phyloP scores from a whole-genome alignment of 2,113 vertebrate genomes.

The Corapipo altera region DNA sequence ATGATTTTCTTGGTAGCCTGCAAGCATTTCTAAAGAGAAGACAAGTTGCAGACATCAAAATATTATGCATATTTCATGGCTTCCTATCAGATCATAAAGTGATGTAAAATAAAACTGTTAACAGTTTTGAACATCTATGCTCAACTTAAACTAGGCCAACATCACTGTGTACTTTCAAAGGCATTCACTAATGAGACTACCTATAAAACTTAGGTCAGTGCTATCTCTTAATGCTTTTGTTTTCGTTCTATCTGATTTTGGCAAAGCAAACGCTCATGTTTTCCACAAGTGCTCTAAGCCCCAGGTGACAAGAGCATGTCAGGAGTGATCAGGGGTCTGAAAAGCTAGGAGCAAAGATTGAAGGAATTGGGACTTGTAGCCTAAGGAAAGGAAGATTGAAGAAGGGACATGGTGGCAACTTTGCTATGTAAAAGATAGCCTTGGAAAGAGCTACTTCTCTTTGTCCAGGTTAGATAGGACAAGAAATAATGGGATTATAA shows the following conservation, averaged over 20 bases:
- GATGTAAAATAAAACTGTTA: constrained; percentile 3
- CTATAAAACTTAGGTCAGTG: not conserved
- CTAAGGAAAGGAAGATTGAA: not conserved
- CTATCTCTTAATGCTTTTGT: not conserved
- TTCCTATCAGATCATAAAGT: not conserved
- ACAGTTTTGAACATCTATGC: not conserved
- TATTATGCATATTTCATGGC: constrained; percentile 50
- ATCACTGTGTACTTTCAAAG: not conserved
- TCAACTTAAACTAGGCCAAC: not conserved
- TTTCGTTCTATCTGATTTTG: not conserved
- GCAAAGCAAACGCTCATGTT: not conserved
- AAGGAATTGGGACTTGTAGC: not conserved
- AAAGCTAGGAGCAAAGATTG: not conserved
- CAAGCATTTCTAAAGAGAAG: constrained; percentile 4
- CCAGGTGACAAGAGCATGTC: not conserved
- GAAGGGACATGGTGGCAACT: not conserved
- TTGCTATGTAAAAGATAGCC: not conserved
- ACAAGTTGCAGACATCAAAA: constrained; percentile 27
- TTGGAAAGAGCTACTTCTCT: not conserved
- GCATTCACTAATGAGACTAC: not conserved
- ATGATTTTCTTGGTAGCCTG: constrained; percentile 2
- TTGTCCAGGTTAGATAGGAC: not conserved
- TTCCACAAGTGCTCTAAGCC: not conserved
- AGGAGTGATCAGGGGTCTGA: not conserved
- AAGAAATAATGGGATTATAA: not conserved